These are phyloP conservation scores for Electrona antarctica DNA, from an alignment of 2,113 vertebrate genomes.

Conservation along the genomic window DNA sequence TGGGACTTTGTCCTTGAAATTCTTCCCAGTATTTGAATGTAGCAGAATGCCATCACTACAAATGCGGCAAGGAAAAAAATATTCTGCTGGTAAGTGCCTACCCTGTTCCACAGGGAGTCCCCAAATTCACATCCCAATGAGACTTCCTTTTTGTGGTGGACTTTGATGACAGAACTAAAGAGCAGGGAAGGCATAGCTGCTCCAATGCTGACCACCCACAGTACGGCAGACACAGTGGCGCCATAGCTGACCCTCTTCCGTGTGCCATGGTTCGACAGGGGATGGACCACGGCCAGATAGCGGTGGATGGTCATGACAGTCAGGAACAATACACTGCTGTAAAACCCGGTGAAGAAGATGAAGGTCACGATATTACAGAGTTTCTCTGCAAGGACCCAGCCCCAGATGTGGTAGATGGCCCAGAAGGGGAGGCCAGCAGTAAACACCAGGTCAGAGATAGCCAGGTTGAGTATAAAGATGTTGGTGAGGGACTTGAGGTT, in stretches of 20 bases:
- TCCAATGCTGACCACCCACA: slow-evolving; percentile 81
- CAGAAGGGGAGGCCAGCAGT: slow-evolving; percentile 85
- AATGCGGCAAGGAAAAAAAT: slow-evolving; percentile 83
- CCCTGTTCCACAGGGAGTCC: slow-evolving; percentile 35
- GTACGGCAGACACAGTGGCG: slow-evolving; percentile 53
- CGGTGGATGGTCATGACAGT: slow-evolving; percentile 87
- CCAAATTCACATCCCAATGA: slow-evolving; percentile 68
- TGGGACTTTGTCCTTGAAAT: slow-evolving; percentile 77
- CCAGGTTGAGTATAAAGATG: slow-evolving; percentile 90
- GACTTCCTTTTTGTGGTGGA: slow-evolving; percentile 23
- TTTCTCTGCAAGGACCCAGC: slow-evolving; percentile 82
- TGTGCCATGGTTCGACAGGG: slow-evolving; percentile 71
- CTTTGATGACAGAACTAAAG: slow-evolving; percentile 42
- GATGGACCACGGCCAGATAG: slow-evolving; percentile 83
- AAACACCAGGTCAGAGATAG: slow-evolving; percentile 87
- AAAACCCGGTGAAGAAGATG: slow-evolving; percentile 86
- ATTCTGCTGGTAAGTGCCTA: slow-evolving; percentile 64
- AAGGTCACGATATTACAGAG: slow-evolving; percentile 84
- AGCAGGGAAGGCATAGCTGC: slow-evolving; percentile 81
- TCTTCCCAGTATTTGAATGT: slow-evolving; percentile 80
- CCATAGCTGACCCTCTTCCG: slow-evolving; percentile 44
- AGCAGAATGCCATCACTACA: slow-evolving; percentile 83
- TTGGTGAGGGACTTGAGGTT: slow-evolving; percentile 86
- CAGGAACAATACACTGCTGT: slow-evolving; percentile 87
- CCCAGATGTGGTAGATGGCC: slow-evolving; percentile 74